These are phyloP conservation scores for Campoplex capitator DNA, from an alignment of 2,888 invertebrate genomes.

Conservation along the genomic window DNA sequence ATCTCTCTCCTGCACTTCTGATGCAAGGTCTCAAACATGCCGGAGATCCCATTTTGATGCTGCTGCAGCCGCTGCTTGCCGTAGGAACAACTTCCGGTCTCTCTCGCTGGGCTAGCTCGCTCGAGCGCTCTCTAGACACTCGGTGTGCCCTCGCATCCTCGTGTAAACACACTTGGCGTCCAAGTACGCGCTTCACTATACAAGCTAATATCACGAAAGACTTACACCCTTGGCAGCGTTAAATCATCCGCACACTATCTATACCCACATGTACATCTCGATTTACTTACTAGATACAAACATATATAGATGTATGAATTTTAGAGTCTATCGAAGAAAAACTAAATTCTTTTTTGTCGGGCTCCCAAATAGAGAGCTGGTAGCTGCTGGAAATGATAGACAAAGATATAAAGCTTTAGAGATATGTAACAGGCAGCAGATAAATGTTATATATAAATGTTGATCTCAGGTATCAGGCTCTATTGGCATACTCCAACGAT, in stretches of 20 bases:
- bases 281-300: neutral
- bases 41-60: constrained; percentile 59
- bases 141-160: neutral
- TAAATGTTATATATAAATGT: no score
- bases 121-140: constrained; percentile 29
- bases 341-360: no score
- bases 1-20: constrained; percentile 11
- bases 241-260: neutral
- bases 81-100: constrained; percentile 62
- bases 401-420: no score
- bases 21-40: constrained; percentile 18
- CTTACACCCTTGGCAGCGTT: constrained; percentile 38
- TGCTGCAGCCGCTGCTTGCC: constrained; percentile 24
- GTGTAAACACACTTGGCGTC: constrained; percentile 17
- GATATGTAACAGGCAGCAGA: no score
- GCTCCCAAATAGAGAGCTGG: no score
- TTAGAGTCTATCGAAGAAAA: neutral
- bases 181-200: constrained; percentile 12
- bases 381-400: no score
- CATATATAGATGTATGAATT: neutral
- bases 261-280: neutral
- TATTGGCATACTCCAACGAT: no score
- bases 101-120: constrained; percentile 15
- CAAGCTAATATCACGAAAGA: constrained; percentile 54
- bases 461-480: no score